Base-by-base conservation (phyloP, 2,113 vertebrate species). In the Silurus meridionalis region DNA sequence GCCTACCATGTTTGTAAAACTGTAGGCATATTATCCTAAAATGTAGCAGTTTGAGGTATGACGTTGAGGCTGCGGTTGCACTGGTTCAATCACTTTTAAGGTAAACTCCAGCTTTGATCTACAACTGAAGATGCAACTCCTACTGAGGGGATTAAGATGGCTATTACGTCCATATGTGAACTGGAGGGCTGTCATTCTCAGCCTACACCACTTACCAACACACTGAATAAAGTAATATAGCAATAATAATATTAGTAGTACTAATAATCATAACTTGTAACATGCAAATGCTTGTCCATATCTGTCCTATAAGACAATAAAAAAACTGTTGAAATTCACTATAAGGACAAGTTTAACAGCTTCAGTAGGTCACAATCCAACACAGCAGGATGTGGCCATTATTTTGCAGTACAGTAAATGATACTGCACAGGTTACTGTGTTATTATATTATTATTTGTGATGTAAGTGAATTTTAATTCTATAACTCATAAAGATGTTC, bases 81-180 rank as follows among this genome's bases (percentile, higher is more conserved):
- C 67, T 72, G 61, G 83, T 28, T 82, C 85, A 46, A 46, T 88
- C 67, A 85, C 85, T 88, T 89, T 89, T 85, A 89, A 83, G 80
- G 86, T 88, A 83, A 89, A 90, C 60, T 50, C 84, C 21, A 78
- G 46, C 74, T 84, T 91, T 88, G 90, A 91, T 91, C 88, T 89
- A 53, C 67, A 67, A 81, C 85, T 87, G 72, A 80, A 83, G 57
- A 86, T 77, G 52, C 48, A 53, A 81, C 75, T 85, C 72, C 75
- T 58, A 66, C 61, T 58, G 67, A 64, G 86, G 79, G 84, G 58
- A 87, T 86, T 82, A 61, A 75, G 60, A 28, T 80, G 82, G 72
- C 82, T 64, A 21, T 86, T 78, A 88, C 84, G 89, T 87, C 83
- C 87, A 85, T 48, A 81, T 52, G 80, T 82, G 46, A 6, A 52